Percentiles rank a stretch among this genome's conserved stretches.
Conservation (phyloP, 1,140 invertebrate genomes). For the Drosophila watanabei region DNA sequence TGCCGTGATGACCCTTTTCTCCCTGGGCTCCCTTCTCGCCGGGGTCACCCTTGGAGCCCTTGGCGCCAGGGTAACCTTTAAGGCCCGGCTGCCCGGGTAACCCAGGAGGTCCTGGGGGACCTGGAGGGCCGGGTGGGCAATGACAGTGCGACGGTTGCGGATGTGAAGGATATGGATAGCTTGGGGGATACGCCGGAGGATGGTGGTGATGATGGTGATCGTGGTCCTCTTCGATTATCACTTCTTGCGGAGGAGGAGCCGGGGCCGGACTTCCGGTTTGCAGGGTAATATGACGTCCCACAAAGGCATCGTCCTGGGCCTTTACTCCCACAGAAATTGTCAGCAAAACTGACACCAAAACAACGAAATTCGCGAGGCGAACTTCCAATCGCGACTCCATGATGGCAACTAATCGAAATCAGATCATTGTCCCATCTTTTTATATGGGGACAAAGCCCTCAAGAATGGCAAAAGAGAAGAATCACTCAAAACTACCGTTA, state of each 20-base stretch:
- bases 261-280: slow-evolving; percentile 34
- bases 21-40: slow-evolving; percentile 54
- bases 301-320: slow-evolving; percentile 11
- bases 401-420: slow-evolving; percentile 41
- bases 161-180: slow-evolving; percentile 33
- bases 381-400: slow-evolving; percentile 39
- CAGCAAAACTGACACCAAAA: not conserved
- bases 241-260: slow-evolving; percentile 26
- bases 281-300: slow-evolving; percentile 32
- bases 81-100: slow-evolving; percentile 36
- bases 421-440: slow-evolving; percentile 24
- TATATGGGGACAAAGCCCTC: slow-evolving; percentile 21
- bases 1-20: slow-evolving; percentile 58
- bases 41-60: slow-evolving; percentile 55
- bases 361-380: slow-evolving; percentile 3
- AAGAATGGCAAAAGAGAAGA: slow-evolving; percentile 12
- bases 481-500: slow-evolving; percentile 42
- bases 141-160: slow-evolving; percentile 28
- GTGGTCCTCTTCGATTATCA: slow-evolving; percentile 36
- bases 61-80: slow-evolving; percentile 53
- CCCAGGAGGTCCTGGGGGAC: slow-evolving; percentile 60
- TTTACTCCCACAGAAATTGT: not conserved
- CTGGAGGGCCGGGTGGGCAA: slow-evolving; percentile 56
- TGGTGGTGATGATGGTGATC: slow-evolving; percentile 24
- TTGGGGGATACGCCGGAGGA: slow-evolving; percentile 28